phyloP scores from a whole-genome alignment of 2,888 invertebrate genomes.

The Melanostoma mellinum region DNA sequence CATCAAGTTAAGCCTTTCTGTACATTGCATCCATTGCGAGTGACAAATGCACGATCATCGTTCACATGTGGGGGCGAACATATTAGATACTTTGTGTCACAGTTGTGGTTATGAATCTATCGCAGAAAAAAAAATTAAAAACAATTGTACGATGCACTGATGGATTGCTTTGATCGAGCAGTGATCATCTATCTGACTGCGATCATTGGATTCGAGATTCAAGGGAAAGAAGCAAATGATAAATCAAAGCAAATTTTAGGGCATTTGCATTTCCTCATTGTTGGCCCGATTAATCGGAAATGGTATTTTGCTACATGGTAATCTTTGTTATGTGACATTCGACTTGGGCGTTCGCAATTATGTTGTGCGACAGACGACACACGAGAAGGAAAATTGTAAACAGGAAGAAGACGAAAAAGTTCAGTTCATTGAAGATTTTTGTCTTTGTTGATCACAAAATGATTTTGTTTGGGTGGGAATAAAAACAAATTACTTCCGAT shows the following conservation, averaged over 20 bases:
- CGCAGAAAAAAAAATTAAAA: slow-evolving; percentile 4
- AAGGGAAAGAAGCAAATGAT: slow-evolving; percentile 40
- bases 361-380: not conserved
- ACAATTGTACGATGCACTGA: slow-evolving; percentile 35
- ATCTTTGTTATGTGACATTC: slow-evolving; percentile 50
- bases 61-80: slow-evolving; percentile 51
- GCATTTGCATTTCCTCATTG: slow-evolving; percentile 67
- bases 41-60: slow-evolving; percentile 60
- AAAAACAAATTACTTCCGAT: too few species aligned
- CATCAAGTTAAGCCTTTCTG: slow-evolving; percentile 30
- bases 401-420: slow-evolving; percentile 40
- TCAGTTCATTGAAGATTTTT: slow-evolving; percentile 7
- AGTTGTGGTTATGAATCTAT: slow-evolving; percentile 2
- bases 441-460: too few species aligned
- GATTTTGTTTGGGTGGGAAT: too few species aligned
- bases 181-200: slow-evolving; percentile 42
- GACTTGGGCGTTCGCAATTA: slow-evolving; percentile 25
- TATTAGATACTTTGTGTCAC: slow-evolving; percentile 31
- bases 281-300: slow-evolving; percentile 65
- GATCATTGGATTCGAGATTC: slow-evolving; percentile 11
- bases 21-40: slow-evolving; percentile 11
- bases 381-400: slow-evolving; percentile 36
- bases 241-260: slow-evolving; percentile 60
- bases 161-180: slow-evolving; percentile 71
- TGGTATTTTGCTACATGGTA: slow-evolving; percentile 35